Evolutionary conservation across 2,797 vertebrate genomes (phyloP).

Genomic region (Kryptopterus vitreolus): DNA sequence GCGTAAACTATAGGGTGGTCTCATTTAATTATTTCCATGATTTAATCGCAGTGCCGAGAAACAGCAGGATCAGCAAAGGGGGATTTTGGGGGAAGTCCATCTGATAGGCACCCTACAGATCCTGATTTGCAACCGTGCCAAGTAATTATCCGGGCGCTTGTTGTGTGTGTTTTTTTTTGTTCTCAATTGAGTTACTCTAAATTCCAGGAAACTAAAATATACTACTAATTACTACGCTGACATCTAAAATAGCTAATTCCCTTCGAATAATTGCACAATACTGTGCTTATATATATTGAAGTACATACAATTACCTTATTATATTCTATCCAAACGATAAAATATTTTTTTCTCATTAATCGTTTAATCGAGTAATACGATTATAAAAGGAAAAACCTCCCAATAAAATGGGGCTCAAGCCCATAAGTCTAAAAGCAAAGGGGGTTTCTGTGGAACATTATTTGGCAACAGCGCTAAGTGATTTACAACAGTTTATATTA

Average conservation of each 20-base stretch:
- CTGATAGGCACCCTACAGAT: conserved; percentile 8
- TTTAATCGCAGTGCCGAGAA: conserved; percentile 28
- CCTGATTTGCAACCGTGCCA: conserved; percentile 20
- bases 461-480: too few relatives aligned
- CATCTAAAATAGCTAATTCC: neutral
- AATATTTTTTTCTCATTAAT: too few relatives aligned
- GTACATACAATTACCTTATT: too few relatives aligned
- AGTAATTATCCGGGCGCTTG: conserved; percentile 18
- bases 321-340: too few relatives aligned
- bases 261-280: too few relatives aligned
- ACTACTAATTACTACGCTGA: neutral
- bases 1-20: conserved; percentile 30
- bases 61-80: conserved; percentile 22
- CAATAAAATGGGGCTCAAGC: too few relatives aligned
- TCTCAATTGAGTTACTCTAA: neutral
- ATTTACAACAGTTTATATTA: too few relatives aligned
- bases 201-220: neutral
- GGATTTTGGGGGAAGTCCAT: conserved; percentile 9
- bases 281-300: too few relatives aligned
- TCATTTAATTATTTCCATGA: conserved; percentile 29
- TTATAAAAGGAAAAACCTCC: too few relatives aligned
- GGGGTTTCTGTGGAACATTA: too few relatives aligned
- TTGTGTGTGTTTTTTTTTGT: neutral
- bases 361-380: too few relatives aligned
- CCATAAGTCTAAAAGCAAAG: too few relatives aligned